Base-by-base conservation (phyloP, 2,797 vertebrate genomes). In the Eutrigla gurnardus region DNA sequence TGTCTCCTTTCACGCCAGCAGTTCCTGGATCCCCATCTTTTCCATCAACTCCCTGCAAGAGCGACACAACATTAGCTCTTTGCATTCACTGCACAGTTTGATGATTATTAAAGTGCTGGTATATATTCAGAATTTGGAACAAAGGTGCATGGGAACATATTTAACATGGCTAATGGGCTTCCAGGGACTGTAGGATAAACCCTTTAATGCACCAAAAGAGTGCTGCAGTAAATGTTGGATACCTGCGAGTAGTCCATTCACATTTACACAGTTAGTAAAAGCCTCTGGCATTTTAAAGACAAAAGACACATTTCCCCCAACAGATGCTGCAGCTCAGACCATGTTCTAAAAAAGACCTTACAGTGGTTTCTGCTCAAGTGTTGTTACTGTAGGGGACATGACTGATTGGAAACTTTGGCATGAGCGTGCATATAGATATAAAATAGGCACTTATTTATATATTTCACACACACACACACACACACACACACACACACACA, bases 1-100 rank as follows among this genome's bases (percentile, higher is more conserved):
- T 96, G 70, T 96, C 93, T 78, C 98, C 98, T 63, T 94, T 96
- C 57, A 46, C 82, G 35, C 97, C 97, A 1, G 88, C 89, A 82
- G 85, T 67, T 4, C 98, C 97, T 10, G 85, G 80, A 15, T 90
- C 79, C 7, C 97, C 98, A 62, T 96, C 92, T 77, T 50, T 88
- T 60, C 98, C 98, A 87, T 95, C 91, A 25, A 81, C 73, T 69
- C 97, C 98, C 98, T 98, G 86, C 25, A 83, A 90, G 67, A 84
- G 5, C 15, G 8, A 64, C 1, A 78, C 32, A 2, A 17, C 3
- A 17, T 12, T 18, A 39, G 6, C 49, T n/a, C 14, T 14, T 3
- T 5, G 10, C 8, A 15, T 65, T 10, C n/a, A n/a, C 25, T 47
- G 4, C 8, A 25, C 37, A 59, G 42, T 40, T 33, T 52, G 43